Conservation (phyloP, 2,888 invertebrate genomes). For the Andrena trimmerana region DNA sequence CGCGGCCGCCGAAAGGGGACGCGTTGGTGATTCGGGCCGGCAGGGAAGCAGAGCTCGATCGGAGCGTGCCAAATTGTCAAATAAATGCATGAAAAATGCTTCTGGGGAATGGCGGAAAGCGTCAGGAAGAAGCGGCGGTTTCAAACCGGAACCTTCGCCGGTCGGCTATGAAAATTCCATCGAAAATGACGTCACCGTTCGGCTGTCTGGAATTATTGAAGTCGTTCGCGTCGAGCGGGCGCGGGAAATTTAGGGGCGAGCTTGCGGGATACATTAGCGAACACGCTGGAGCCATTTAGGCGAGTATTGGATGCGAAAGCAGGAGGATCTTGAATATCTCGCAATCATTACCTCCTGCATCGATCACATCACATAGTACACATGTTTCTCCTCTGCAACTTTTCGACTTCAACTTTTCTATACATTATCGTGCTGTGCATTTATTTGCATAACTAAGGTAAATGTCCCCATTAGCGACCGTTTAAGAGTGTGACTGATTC, state of each 20-base stretch:
- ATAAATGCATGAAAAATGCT: slow-evolving; percentile 75
- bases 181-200: slow-evolving; percentile 40
- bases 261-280: slow-evolving; percentile 9
- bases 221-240: slow-evolving; percentile 10
- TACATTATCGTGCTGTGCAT: no score
- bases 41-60: slow-evolving; percentile 51
- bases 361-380: no score
- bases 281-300: background rate
- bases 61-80: slow-evolving; percentile 77
- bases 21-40: slow-evolving; percentile 52
- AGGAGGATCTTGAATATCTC: no score
- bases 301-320: background rate
- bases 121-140: slow-evolving; percentile 29
- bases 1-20: slow-evolving; percentile 37
- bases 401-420: no score
- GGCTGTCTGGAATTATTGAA: slow-evolving; percentile 45
- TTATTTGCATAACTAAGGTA: no score
- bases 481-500: no score
- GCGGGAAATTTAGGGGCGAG: slow-evolving; percentile 12
- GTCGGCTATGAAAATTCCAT: slow-evolving; percentile 49
- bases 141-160: slow-evolving; percentile 24
- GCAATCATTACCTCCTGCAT: no score
- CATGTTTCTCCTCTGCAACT: no score
- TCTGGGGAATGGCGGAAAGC: slow-evolving; percentile 8
- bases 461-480: no score